These are phyloP conservation scores for Spea hammondii DNA, from an alignment of 2,797 vertebrate species.

Conservation along the genomic window DNA sequence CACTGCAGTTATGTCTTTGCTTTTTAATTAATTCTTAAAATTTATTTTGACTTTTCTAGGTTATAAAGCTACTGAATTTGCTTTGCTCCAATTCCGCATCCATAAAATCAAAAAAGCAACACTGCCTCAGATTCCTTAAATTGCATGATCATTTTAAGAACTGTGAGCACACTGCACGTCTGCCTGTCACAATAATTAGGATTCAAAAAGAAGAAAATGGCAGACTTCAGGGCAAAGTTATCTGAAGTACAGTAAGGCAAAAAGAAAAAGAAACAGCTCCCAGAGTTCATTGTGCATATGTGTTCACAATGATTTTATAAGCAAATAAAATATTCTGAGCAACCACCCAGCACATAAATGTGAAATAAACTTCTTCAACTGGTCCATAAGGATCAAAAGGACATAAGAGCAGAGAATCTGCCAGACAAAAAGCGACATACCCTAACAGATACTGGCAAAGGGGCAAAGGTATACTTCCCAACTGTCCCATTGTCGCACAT, in stretches of 20 bases:
- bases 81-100: slow-evolving; percentile 12
- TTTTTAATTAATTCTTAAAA: too few relatives aligned
- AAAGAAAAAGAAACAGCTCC: not conserved
- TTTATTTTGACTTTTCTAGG: too few relatives aligned
- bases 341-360: too few relatives aligned
- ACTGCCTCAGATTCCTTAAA: not conserved
- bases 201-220: slow-evolving; percentile 4
- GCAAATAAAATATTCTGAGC: not conserved
- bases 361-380: too few relatives aligned
- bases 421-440: too few relatives aligned
- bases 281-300: not conserved
- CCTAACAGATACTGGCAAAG: too few relatives aligned
- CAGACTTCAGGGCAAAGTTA: slow-evolving; percentile 23
- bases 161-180: slow-evolving; percentile 7
- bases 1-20: too few relatives aligned
- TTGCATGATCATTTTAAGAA: slow-evolving; percentile 30
- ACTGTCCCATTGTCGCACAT: too few relatives aligned
- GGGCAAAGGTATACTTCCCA: too few relatives aligned
- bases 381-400: too few relatives aligned
- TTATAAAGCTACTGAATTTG: slow-evolving; percentile 4
- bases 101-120: not conserved
- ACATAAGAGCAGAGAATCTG: too few relatives aligned
- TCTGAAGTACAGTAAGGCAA: slow-evolving; percentile 7
- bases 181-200: slow-evolving; percentile 30
- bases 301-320: not conserved